Conservation (phyloP, 2,888 invertebrate species). For the Prenolepis imparis region DNA sequence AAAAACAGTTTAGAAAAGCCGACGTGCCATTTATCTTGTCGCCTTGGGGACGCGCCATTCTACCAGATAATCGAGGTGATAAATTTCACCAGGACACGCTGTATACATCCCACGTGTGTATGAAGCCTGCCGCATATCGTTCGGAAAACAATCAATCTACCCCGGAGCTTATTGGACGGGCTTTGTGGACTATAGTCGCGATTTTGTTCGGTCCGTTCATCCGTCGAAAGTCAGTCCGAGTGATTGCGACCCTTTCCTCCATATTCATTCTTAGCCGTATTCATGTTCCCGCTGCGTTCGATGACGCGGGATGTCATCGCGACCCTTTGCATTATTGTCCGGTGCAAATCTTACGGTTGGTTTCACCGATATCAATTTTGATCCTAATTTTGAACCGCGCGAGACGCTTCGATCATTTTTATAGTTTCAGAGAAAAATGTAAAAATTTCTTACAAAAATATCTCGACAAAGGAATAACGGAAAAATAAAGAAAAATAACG, state of each 20-base stretch:
- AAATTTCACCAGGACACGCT: constrained; percentile 52
- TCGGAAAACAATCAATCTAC: constrained; percentile 56
- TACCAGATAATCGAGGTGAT: constrained; percentile 56
- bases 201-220: constrained; percentile 26
- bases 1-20: constrained; percentile 56
- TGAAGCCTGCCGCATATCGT: constrained; percentile 56
- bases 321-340: background rate
- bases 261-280: constrained; percentile 18
- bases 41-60: constrained; percentile 55
- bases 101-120: constrained; percentile 55
- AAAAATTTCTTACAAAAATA: background rate
- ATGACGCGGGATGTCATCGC: too few relatives aligned
- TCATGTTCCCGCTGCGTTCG: background rate
- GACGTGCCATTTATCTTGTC: constrained; percentile 50
- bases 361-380: constrained; percentile 6
- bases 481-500: constrained; percentile 2
- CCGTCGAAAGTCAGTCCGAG: constrained; percentile 34
- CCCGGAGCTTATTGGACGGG: constrained; percentile 42
- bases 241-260: constrained; percentile 19
- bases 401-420: background rate
- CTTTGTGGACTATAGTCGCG: constrained; percentile 37
- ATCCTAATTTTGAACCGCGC: background rate
- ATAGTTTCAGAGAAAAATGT: background rate
- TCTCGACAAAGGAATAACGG: background rate
- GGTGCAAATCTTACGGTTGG: background rate